Conservation (phyloP, 2,113 vertebrate genomes). For the Saccopteryx bilineata region DNA sequence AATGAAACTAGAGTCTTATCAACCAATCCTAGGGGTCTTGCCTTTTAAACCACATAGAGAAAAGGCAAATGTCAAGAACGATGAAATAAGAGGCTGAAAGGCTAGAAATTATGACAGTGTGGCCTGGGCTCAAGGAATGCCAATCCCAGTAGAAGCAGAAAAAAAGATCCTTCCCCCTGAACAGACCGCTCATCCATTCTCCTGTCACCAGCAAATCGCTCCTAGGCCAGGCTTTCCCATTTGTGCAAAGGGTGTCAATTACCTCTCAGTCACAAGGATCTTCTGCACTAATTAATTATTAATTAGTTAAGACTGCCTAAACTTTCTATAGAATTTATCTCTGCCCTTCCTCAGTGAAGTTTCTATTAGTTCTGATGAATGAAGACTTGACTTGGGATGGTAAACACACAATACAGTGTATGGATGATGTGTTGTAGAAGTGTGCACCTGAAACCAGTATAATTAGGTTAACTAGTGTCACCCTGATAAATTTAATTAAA, state of each 20-base stretch:
- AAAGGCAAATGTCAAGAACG: constrained; percentile 45
- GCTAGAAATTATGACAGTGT: constrained; percentile 27
- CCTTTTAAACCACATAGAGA: constrained; percentile 51
- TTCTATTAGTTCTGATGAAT: neutral
- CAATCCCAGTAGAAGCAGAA: neutral
- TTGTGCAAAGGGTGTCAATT: constrained; percentile 42
- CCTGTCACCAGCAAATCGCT: neutral
- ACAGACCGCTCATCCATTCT: neutral
- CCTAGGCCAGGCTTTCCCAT: constrained; percentile 2
- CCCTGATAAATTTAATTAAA: too few species aligned
- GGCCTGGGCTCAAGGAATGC: neutral
- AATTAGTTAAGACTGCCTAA: constrained; percentile 28
- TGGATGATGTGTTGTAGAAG: too few species aligned
- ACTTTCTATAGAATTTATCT: constrained; percentile 30
- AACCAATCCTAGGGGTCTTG: constrained; percentile 5
- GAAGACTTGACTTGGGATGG: too few species aligned
- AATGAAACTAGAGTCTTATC: constrained; percentile 33
- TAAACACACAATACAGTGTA: too few species aligned
- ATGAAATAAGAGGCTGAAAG: constrained; percentile 56
- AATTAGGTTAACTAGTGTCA: too few species aligned
- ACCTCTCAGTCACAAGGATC: neutral
- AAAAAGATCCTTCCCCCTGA: neutral
- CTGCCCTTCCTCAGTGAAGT: neutral
- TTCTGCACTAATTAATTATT: constrained; percentile 18
- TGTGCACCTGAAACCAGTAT: too few species aligned